These are phyloP conservation scores for Centropus bengalensis DNA, from an alignment of 2,113 vertebrate genomes.

Conservation along the genomic window DNA sequence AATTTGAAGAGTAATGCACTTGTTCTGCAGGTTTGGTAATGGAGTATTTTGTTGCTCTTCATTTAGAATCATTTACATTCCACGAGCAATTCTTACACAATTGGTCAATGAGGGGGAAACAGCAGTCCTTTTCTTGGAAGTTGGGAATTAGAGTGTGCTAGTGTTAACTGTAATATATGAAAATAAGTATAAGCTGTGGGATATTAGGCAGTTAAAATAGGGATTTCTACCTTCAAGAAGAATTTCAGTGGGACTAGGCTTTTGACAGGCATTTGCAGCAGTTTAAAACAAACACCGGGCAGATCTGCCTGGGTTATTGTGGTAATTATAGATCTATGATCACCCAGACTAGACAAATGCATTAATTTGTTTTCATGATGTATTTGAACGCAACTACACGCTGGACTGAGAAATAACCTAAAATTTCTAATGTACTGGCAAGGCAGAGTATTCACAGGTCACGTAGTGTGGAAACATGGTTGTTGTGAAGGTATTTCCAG, in stretches of 20 bases:
- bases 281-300: not conserved
- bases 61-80: not conserved
- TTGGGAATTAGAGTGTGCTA: not conserved
- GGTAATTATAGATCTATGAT: not conserved
- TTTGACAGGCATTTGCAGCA: not conserved
- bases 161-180: not conserved
- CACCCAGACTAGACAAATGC: not conserved
- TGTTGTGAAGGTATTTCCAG: not conserved
- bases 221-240: not conserved
- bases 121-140: not conserved
- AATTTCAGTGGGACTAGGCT: not conserved
- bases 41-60: not conserved
- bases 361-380: not conserved
- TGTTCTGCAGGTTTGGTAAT: not conserved
- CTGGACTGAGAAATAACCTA: not conserved
- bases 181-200: not conserved
- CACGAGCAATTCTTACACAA: not conserved
- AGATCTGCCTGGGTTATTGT: not conserved
- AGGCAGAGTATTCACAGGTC: not conserved
- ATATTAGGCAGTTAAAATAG: not conserved
- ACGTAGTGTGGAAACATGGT: rapidly evolving
- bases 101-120: not conserved
- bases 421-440: not conserved
- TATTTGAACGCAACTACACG: not conserved
- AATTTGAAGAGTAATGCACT: not conserved